Evolutionary conservation across 2,797 vertebrate species (phyloP).

Genomic region (Myotis planiceps): DNA sequence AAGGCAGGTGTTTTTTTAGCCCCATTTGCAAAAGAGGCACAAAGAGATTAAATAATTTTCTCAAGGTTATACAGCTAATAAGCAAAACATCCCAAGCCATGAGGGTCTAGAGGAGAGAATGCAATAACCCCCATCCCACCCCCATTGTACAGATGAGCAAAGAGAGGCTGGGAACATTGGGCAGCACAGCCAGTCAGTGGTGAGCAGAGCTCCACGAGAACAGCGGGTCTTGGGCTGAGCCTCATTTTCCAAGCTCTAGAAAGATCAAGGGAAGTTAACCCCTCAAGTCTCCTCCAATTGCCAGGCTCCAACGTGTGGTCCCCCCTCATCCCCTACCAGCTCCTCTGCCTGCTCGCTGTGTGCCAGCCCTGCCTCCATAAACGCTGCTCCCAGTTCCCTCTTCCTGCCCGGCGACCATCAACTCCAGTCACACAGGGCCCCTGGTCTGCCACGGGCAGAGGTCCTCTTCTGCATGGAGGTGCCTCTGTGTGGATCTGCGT

Average conservation of each 20-base stretch:
- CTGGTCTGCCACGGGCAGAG: fast-evolving
- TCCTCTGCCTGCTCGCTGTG: fast-evolving
- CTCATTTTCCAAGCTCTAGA: background rate
- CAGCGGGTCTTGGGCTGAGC: background rate
- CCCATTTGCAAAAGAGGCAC: background rate
- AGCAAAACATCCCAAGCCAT: background rate
- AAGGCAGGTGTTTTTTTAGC: background rate
- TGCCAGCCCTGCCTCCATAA: fast-evolving
- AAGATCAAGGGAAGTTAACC: background rate
- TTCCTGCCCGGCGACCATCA: background rate
- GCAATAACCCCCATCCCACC: background rate
- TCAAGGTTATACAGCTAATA: background rate
- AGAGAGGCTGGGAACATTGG: background rate
- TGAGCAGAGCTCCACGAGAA: background rate
- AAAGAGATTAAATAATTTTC: background rate
- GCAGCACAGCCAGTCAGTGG: background rate
- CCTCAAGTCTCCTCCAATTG: no score
- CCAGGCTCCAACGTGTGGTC: fast-evolving
- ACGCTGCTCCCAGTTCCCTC: background rate
- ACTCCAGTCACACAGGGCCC: fast-evolving
- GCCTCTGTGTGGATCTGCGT: fast-evolving
- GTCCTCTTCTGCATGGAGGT: background rate
- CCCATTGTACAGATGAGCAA: background rate
- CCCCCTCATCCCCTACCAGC: background rate
- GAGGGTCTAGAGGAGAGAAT: background rate